These are phyloP conservation scores for Triplophysa dalaica DNA, from an alignment of 2,113 vertebrate species.

Conservation along the genomic window DNA sequence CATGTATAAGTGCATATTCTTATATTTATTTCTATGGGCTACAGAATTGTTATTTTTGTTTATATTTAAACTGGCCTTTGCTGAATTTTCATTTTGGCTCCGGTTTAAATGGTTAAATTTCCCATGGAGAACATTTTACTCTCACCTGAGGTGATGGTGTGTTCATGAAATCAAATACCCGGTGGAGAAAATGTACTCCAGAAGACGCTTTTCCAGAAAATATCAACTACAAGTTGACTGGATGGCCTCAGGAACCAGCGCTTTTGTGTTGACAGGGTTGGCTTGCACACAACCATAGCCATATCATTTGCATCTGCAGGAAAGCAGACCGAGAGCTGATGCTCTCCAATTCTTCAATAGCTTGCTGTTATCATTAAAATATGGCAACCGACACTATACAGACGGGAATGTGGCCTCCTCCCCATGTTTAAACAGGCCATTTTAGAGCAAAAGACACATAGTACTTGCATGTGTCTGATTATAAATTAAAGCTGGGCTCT, in stretches of 20 bases:
- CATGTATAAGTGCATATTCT: not conserved
- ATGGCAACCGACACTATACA: not conserved
- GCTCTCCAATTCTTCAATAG: slow-evolving; percentile 20
- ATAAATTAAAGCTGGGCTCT: not conserved
- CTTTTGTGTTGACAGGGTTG: slow-evolving; percentile 57
- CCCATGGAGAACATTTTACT: slow-evolving; percentile 63
- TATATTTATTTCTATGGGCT: too few relatives aligned
- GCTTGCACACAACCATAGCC: slow-evolving; percentile 7
- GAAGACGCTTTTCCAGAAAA: slow-evolving; percentile 66
- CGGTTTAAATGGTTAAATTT: slow-evolving; percentile 61
- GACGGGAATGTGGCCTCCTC: not conserved
- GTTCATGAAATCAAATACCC: slow-evolving; percentile 62
- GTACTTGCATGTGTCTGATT: slow-evolving; percentile 9
- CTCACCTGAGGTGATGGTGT: slow-evolving; percentile 58
- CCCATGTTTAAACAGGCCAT: not conserved
- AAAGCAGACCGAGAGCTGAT: not conserved
- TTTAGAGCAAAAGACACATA: slow-evolving; percentile 2
- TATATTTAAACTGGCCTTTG: not conserved
- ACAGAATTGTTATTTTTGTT: too few relatives aligned
- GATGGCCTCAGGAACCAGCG: slow-evolving; percentile 62
- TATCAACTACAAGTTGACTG: slow-evolving; percentile 57
- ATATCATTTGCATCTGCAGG: slow-evolving; percentile 30
- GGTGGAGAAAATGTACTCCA: slow-evolving; percentile 73
- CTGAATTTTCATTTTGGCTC: slow-evolving; percentile 28
- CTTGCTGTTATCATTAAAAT: slow-evolving; percentile 20